Base-by-base conservation (phyloP, 2,888 invertebrate genomes). In the Mesoligia furuncula region DNA sequence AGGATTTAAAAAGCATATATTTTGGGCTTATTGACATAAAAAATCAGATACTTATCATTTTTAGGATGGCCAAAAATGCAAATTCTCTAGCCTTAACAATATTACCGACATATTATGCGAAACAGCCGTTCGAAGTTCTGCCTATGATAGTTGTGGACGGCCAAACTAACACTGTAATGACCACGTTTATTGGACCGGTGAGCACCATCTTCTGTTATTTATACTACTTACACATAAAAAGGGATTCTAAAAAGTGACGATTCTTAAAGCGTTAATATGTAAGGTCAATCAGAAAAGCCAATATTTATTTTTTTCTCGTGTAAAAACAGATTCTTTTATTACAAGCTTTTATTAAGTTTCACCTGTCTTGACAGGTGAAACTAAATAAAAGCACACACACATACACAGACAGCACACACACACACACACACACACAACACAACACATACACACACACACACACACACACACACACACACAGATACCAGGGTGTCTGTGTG, bases 61-160 rank as follows among this genome's bases (percentile, higher is more conserved):
- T 45, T 76, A 92, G 93, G 64, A 68, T 90, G 77, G 90, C 86
- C 48, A 83, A 78, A 69, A 81, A 83, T 20, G 88, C 86, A 83
- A 75, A 84, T 42, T 77, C 75, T 72, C 69, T 36, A 39, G 15
- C 17, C 27, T 39, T 69, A 2, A 67, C 69, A 73, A 62, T 70
- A 45, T 79, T 78, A 66, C 59, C 68, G 45, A 78, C 79, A 80
- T 83, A 62, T 77, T 83, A 62, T 77, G 45, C 45, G 6, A 71
- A 42, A 24, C 48, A 24, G 15, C 54, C 62, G 11, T 51, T 62
- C 39, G 57, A 65, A 5, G 24, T 73, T 64, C n/a, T 77, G 48
- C 87, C 87, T 8, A 67, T 84, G 17, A 64, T 79, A 31, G 79
- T 86, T 77, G 80, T 87, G 80, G 83, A 83, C 5, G 24, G 42